Evolutionary conservation across 2,888 invertebrate genomes (phyloP).

Genomic region (Chrysolina oricalcia): DNA sequence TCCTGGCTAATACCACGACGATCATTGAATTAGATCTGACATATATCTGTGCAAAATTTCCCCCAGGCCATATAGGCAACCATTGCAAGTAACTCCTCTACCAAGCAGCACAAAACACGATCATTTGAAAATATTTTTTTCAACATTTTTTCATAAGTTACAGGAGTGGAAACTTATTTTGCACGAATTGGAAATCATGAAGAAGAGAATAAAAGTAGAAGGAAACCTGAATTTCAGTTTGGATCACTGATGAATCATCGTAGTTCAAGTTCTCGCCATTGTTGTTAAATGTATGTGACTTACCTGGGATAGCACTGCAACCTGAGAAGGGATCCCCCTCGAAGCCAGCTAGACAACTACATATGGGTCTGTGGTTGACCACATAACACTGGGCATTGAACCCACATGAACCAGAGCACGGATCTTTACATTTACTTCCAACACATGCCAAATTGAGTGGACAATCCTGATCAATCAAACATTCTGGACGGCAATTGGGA

Average conservation of each 20-base stretch:
- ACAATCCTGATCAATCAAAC: slow-evolving; percentile 86
- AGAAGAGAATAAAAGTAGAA: not conserved
- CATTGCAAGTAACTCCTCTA: too few species aligned
- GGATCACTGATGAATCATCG: not conserved
- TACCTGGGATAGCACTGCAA: slow-evolving; percentile 76
- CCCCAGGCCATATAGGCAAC: too few species aligned
- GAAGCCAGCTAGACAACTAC: slow-evolving; percentile 82
- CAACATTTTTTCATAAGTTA: not conserved
- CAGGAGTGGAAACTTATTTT: not conserved
- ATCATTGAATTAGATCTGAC: too few species aligned
- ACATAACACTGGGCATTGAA: slow-evolving; percentile 84
- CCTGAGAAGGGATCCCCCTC: slow-evolving; percentile 88
- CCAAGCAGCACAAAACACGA: too few species aligned
- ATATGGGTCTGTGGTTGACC: slow-evolving; percentile 84
- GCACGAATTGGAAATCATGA: not conserved
- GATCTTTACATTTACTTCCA: slow-evolving; percentile 82
- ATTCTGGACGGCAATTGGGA: slow-evolving; percentile 86
- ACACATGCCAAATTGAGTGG: slow-evolving; percentile 83
- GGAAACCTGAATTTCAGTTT: not conserved
- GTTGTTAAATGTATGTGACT: slow-evolving; percentile 55
- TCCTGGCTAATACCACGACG: too few species aligned
- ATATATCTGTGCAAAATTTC: too few species aligned
- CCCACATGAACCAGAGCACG: slow-evolving; percentile 85
- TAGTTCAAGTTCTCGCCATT: too few species aligned
- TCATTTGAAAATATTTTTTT: too few species aligned